These are phyloP conservation scores for Listronotus oregonensis DNA, from an alignment of 1,140 invertebrate genomes.

Conservation along the genomic window DNA sequence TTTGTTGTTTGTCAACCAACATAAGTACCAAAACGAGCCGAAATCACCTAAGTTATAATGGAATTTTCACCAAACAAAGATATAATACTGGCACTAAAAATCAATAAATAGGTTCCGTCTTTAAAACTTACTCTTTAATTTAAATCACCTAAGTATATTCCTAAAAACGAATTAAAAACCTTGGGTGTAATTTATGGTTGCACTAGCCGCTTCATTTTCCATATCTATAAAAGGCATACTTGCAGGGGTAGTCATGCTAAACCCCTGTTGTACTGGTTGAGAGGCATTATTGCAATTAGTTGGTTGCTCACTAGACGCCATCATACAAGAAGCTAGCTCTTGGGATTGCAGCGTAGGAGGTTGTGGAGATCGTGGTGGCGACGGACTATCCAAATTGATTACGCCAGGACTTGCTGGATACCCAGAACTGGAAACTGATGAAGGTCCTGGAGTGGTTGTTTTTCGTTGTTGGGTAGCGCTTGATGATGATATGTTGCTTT, in stretches of 20 bases:
- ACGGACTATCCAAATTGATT: conserved; percentile 64
- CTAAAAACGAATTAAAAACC: conserved; percentile 3
- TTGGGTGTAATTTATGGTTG: conserved; percentile 25
- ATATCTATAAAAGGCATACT: conserved; percentile 47
- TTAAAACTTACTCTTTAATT: too few relatives aligned
- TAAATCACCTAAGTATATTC: too few relatives aligned
- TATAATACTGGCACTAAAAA: too few relatives aligned
- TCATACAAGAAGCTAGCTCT: conserved; percentile 39
- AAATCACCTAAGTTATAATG: too few relatives aligned
- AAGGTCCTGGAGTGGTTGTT: conserved; percentile 55
- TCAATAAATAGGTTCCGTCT: too few relatives aligned
- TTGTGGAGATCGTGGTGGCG: conserved; percentile 57
- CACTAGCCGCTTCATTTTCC: conserved; percentile 41
- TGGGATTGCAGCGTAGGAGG: conserved; percentile 1
- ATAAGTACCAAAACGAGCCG: too few relatives aligned
- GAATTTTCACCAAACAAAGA: too few relatives aligned
- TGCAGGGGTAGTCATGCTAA: conserved; percentile 7
- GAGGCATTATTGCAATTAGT: conserved; percentile 3
- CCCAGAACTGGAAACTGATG: conserved; percentile 62
- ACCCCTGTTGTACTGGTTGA: conserved; percentile 30
- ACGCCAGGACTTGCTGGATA: conserved; percentile 59
- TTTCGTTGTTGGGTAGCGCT: conserved; percentile 52
- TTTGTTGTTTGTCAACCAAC: too few relatives aligned
- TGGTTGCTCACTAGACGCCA: conserved; percentile 19
- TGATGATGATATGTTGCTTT: conserved; percentile 40